Evolutionary conservation across 1,140 invertebrate genomes (phyloP), one percentile per base, ranked within the genome.

Genomic region (Drosophila mauritiana): DNA sequence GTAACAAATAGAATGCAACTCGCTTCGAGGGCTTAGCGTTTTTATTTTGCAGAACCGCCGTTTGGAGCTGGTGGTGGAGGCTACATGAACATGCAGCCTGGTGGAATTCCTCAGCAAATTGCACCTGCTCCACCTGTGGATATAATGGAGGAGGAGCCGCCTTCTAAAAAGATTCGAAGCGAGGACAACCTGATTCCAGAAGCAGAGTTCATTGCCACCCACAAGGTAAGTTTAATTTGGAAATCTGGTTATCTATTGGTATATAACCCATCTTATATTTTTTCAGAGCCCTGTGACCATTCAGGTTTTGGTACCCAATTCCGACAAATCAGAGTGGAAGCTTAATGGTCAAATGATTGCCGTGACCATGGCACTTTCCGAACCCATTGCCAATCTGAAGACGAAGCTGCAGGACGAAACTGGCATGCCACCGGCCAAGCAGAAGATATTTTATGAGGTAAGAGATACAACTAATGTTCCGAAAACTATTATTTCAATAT

Each of bases 351-450:
- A 99, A 92, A 94, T 95, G 46, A 92, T 99, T 49, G 94, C 94
- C 17, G 94, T 98, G 25, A 96, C 95, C 2, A 90, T 99, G 73
- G 95, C 97, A 40, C 93, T 98, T 6, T 95, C 94, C 6, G 97
- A 99, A 74, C 94, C 95, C 1, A 95, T 99, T 2, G 95, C 97
- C 36, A 96, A 96, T 20, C 94, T 99, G 51, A 99, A 99, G 93
- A 95, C 95, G 2, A 96, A 97, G 86, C 94, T 99, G 61, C 96
- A 98, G 86, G 97, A 99, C 80, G 94, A 96, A 79, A 96, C 96
- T 56, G 96, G 96, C 42, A 97, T 99, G 95, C 98, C 98, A n/a
- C 97, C 96, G 48, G 97, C 98, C 55, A 99, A 99, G 93, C 98
- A 99, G 93, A 99, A 99, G 93, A 90, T 90, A 52, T 92, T 90